Evolutionary conservation across 2,888 invertebrate species (phyloP), one percentile per base, ranked within the genome.

Genomic region (Cheiracanthium punctorium): DNA sequence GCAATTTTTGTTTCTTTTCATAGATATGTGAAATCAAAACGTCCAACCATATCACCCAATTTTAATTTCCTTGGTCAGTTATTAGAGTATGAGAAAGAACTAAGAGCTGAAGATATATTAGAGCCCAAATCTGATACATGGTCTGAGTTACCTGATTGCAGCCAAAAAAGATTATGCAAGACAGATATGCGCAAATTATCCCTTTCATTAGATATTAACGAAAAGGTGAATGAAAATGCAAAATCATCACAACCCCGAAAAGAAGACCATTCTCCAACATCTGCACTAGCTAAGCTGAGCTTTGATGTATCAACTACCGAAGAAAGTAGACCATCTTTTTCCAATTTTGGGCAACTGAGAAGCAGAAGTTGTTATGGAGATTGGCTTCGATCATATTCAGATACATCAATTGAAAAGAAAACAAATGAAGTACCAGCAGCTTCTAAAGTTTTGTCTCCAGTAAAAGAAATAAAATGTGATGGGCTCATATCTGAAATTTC

Each of bases 21-120:
- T 90, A 93, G 93, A 89, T 94, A 93, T 90, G 93, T 94, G 1
- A 94, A 94, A 90, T 92, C 92, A 75, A 93, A 93, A 88, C 91
- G 94, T 72, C 92, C 93, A n/a, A 93, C 93, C 12, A 94, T 94
- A 87, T 93, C 94, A 28, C 94, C 94, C 8, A 94, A 94, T 90
- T 94, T 94, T 90, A 94, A 94, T 91, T 94, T 94, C 90, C 92
- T 94, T 87, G 94, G 94, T 28, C 94, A 94, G 90, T 91, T 94
- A 65, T 90, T 93, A 74, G 94, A 94, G 89, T 93, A 93, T 90
- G 94, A 94, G 90, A 91, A 91, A 87, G 91, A 92, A 89, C 89
- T 93, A 29, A 90, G 91, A 69, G 64, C 20, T 20, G 82, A 87
- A 65, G 73, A 64, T 24, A 65, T 79, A 10, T 48, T 87, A 14